Evolutionary conservation across 2,113 vertebrate species (phyloP), one percentile per base, ranked within the genome.

Genomic region (Tetrao urogallus): DNA sequence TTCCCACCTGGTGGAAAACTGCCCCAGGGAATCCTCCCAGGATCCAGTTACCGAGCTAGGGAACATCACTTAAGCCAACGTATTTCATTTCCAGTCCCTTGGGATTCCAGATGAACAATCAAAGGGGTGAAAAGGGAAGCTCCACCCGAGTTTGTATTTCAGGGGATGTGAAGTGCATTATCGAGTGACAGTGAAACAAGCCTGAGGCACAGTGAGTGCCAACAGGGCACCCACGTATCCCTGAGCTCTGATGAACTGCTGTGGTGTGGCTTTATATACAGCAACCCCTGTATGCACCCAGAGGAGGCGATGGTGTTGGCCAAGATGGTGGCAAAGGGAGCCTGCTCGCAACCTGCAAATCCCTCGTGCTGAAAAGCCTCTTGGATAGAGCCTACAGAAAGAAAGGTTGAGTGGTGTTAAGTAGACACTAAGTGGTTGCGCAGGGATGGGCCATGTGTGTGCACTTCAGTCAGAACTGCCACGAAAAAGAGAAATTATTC

Each of bases 1-100:
- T 87, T 94, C 89, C 89, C 97, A 97, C 93, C 95, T 96, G 95
- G 89, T 96, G 95, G 94, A 97, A 96, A 97, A 97, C 22, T 0
- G 74, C 96, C 94, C 84, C 5, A 0, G 75, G 97, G 84, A 3
- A 89, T 94, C 93, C 94, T 97, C 95, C 85, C 94, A 93, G 95
- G 83, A 90, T 91, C 84, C 87, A 78, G 27, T 91, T 89, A 93
- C 87, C 38, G 79, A 70, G 81, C 76, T 81, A 82, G 82, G 81
- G 94, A 95, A 91, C 85, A 64, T 94, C 83, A 56, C 80, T 92
- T 80, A 82, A 93, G 90, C 90, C 91, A 92, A 86, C 4, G 71
- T 8, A 13, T 60, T 85, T 94, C 27, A 56, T 90, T 95, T 87
- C 78, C 86, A 93, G 82, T 18, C 82, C 79, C 72, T 73, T 86